These are phyloP conservation scores for Poecile montanus DNA, from an alignment of 2,797 vertebrate genomes.

Conservation along the genomic window DNA sequence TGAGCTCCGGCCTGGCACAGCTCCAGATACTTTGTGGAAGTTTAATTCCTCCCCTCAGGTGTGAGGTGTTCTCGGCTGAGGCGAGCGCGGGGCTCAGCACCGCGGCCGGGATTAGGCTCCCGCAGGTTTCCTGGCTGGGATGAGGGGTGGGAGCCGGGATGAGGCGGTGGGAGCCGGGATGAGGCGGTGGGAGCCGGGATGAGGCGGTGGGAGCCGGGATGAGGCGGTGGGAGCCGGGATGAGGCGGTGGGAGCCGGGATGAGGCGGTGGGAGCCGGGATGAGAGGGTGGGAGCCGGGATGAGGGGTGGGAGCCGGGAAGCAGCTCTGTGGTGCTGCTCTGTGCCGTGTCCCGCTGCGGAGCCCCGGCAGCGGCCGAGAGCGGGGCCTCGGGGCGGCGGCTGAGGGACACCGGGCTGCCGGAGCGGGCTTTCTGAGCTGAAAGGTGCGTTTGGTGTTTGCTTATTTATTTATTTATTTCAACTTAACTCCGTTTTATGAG, in stretches of 20 bases:
- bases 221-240: no score
- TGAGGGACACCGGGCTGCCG: background rate
- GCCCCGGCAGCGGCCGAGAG: background rate
- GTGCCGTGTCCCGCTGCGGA: background rate
- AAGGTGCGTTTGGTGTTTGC: background rate
- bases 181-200: no score
- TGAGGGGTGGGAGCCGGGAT: background rate
- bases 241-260: background rate
- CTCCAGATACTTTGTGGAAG: fast-evolving
- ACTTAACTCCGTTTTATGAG: no score
- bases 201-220: no score
- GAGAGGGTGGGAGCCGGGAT: no score
- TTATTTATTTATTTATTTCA: background rate
- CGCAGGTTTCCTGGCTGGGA: background rate
- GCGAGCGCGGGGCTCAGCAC: background rate
- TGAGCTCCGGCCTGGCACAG: background rate
- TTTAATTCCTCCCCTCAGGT: background rate
- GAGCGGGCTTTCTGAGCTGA: background rate
- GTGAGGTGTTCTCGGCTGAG: background rate
- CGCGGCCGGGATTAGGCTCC: background rate
- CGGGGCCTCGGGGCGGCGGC: background rate
- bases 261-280: no score
- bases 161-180: no score
- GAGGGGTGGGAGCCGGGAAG: no score
- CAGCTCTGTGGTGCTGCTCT: background rate